These are phyloP conservation scores for Pristionchus entomophagus DNA, from an alignment of 2,888 invertebrate species.

Conservation along the genomic window DNA sequence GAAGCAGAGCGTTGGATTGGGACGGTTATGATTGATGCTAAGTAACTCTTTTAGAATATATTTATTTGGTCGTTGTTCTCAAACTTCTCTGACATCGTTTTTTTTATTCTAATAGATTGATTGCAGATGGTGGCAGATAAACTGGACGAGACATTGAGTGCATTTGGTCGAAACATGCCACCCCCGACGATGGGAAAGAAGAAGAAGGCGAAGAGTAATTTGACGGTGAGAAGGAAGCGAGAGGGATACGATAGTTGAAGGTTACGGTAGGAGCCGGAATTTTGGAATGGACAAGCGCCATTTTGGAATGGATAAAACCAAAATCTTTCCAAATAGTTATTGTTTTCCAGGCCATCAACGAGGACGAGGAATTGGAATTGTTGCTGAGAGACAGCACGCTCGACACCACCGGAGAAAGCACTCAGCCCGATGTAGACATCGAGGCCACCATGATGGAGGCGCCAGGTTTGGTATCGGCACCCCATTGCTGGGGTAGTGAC, in stretches of 20 bases:
- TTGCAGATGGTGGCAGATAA: slow-evolving; percentile 35
- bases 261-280: too few species aligned
- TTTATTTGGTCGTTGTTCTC: too few species aligned
- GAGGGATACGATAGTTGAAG: too few species aligned
- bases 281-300: too few species aligned
- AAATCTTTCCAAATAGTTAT: too few species aligned
- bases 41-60: too few species aligned
- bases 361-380: slow-evolving; percentile 10
- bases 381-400: background rate
- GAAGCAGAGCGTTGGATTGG: too few species aligned
- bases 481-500: background rate
- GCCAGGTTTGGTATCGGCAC: too few species aligned
- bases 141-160: slow-evolving; percentile 21
- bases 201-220: background rate
- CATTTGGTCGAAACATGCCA: background rate
- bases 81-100: background rate
- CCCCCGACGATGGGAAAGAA: background rate
- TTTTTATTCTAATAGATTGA: background rate
- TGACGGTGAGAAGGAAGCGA: background rate
- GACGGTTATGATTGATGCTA: too few species aligned
- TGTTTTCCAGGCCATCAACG: background rate
- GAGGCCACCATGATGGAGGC: background rate
- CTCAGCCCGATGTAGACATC: too few species aligned
- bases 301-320: too few species aligned
- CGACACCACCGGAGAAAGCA: background rate